Conservation (phyloP, 2,888 invertebrate genomes). For the Crocallis elinguaria region DNA sequence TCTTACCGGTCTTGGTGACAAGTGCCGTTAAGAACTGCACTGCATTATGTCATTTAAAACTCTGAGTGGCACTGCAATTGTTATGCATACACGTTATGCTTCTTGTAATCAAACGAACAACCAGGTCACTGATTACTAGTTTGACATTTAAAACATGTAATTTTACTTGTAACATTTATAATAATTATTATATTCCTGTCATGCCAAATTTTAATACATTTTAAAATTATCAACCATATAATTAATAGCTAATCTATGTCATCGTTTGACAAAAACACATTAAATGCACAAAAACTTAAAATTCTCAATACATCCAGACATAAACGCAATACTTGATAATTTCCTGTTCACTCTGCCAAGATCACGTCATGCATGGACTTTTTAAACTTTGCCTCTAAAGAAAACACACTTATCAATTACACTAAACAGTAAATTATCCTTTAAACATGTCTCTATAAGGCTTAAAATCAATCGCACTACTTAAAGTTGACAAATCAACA, state of each 20-base stretch:
- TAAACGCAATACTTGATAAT: constrained; percentile 23
- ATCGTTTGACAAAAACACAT: background rate
- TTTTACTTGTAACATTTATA: background rate
- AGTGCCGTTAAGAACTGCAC: no score
- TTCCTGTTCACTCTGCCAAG: constrained; percentile 48
- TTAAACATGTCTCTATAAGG: constrained; percentile 20
- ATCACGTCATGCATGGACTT: constrained; percentile 65
- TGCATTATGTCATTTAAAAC: no score
- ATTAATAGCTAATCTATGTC: no score
- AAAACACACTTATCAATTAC: constrained; percentile 49
- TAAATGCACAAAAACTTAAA: background rate
- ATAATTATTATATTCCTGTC: no score
- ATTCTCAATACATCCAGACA: constrained; percentile 19
- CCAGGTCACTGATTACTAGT: no score
- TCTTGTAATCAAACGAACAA: no score
- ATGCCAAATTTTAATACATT: no score
- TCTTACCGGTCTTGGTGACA: no score
- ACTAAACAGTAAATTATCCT: constrained; percentile 26
- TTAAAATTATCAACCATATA: background rate
- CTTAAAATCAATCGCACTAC: constrained; percentile 18
- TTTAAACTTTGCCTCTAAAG: constrained; percentile 58
- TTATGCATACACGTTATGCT: no score
- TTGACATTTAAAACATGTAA: no score
- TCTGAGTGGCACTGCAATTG: no score
- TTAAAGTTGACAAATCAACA: constrained; percentile 79